Conservation (phyloP, 1,140 invertebrate genomes). For the Panagrolaimus sp. region DNA sequence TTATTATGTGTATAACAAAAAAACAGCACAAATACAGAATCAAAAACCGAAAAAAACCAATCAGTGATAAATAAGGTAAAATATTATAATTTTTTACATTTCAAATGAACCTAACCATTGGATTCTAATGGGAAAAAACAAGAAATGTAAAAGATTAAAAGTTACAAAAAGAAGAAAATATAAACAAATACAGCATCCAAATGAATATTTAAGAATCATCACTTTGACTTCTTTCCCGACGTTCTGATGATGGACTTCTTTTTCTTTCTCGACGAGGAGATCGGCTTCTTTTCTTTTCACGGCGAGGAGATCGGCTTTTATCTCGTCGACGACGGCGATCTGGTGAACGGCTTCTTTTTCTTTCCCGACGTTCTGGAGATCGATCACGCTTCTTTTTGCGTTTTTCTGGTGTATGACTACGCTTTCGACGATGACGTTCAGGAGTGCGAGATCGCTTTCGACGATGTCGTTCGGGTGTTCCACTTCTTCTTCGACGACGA, state of each 20-base stretch:
- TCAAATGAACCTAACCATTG: too few species aligned
- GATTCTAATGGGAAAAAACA: too few species aligned
- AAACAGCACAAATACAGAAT: too few species aligned
- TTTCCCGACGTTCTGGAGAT: neutral
- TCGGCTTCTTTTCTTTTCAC: neutral
- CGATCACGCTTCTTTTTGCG: neutral
- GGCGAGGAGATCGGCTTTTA: neutral
- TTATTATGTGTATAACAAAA: too few species aligned
- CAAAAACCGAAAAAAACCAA: too few species aligned
- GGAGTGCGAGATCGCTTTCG: neutral
- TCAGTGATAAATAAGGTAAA: too few species aligned
- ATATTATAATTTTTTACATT: too few species aligned
- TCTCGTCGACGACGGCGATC: neutral
- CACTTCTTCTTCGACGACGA: neutral
- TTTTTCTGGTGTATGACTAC: conserved; percentile 2
- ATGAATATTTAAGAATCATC: too few species aligned
- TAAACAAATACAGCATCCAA: too few species aligned
- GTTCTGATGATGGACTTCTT: neutral
- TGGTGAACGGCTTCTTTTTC: neutral
- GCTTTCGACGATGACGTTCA: neutral
- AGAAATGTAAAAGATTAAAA: too few species aligned
- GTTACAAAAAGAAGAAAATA: too few species aligned
- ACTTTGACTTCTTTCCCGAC: neutral
- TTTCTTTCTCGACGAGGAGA: neutral
- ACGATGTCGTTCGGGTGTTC: neutral